Conservation (phyloP, 2,888 invertebrate genomes). For the Trilocha varians region DNA sequence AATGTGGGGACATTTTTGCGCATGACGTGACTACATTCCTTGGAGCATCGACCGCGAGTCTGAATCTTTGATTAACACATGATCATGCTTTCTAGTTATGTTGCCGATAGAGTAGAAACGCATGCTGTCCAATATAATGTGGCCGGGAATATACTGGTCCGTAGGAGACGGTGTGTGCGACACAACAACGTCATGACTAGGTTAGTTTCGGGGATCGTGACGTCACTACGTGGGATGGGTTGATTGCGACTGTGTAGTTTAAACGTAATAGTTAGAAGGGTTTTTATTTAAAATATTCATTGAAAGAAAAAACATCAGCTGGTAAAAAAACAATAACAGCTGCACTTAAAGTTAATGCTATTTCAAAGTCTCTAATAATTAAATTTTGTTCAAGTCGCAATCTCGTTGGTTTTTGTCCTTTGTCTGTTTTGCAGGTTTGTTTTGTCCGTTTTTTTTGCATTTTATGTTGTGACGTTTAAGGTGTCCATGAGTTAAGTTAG, state of each 20-base stretch:
- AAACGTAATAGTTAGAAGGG: too few species aligned
- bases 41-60: too few species aligned
- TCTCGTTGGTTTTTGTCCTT: background rate
- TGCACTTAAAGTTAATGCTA: too few species aligned
- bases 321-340: too few species aligned
- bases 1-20: too few species aligned
- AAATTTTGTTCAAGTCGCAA: background rate
- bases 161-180: slow-evolving; percentile 57
- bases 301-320: too few species aligned
- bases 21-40: too few species aligned
- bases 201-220: slow-evolving; percentile 33
- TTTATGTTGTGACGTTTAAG: background rate
- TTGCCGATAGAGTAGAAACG: slow-evolving; percentile 61
- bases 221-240: background rate
- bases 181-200: slow-evolving; percentile 68
- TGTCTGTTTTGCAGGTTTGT: background rate
- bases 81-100: slow-evolving; percentile 54
- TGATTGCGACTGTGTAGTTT: slow-evolving; percentile 4
- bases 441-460: background rate
- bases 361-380: too few species aligned
- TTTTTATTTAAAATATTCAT: too few species aligned
- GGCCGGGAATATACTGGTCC: slow-evolving; percentile 50
- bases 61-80: slow-evolving; percentile 20
- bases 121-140: slow-evolving; percentile 63
- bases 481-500: too few species aligned